Conservation (phyloP, 1,140 invertebrate species). For the Venustaconcha ellipsiformis region DNA sequence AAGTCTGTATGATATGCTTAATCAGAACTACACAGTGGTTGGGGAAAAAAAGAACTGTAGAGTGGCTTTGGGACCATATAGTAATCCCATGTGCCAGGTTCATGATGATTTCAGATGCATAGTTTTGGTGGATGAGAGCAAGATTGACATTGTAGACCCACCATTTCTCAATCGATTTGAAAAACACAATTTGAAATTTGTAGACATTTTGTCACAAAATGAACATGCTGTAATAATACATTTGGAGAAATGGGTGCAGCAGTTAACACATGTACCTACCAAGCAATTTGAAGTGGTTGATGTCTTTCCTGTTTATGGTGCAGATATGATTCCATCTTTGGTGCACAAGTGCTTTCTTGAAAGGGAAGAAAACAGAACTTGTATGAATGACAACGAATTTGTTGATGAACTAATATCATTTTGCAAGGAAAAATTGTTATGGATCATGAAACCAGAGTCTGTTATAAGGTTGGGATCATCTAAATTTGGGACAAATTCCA, state of each 20-base stretch:
- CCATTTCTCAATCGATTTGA: constrained; percentile 61
- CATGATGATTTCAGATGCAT: constrained; percentile 52
- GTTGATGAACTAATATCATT: background rate
- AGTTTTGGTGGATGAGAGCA: constrained; percentile 49
- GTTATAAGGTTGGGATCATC: constrained; percentile 30
- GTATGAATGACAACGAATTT: background rate
- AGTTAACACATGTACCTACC: constrained; percentile 13
- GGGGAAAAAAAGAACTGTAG: constrained; percentile 52
- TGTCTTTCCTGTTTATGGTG: constrained; percentile 31
- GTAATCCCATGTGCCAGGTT: constrained; percentile 57
- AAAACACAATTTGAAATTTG: constrained; percentile 47
- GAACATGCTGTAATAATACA: constrained; percentile 6
- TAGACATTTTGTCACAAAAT: constrained; percentile 22
- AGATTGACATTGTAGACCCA: constrained; percentile 46
- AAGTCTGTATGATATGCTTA: constrained; percentile 59
- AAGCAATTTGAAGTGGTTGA: constrained; percentile 12
- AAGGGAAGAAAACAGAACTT: background rate
- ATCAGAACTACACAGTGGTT: constrained; percentile 56
- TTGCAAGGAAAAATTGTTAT: constrained; percentile 19
- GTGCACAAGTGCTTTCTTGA: constrained; percentile 16
- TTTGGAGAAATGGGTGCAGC: constrained; percentile 5
- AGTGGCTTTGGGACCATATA: constrained; percentile 51
- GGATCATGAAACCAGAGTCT: constrained; percentile 38
- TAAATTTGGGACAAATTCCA: background rate
- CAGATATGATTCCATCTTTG: constrained; percentile 39